Percentiles rank a stretch among this genome's conserved stretches.
Evolutionary conservation across 1,140 invertebrate species (phyloP).

Genomic region (Mycetomoellerius zeteki): DNA sequence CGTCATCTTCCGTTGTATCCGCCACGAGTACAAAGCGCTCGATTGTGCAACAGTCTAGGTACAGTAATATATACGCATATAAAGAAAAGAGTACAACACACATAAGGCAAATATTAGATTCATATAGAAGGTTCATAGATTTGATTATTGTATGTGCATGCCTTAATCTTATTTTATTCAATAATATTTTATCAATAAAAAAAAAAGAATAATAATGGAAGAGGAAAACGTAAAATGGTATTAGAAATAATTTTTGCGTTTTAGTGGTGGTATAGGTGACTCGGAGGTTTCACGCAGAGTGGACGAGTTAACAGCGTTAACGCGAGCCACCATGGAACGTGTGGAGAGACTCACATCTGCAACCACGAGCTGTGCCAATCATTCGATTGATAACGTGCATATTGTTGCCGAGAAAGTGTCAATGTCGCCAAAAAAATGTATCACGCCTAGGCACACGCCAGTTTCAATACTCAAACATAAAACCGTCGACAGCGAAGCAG

Average conservation of each 20-base stretch:
- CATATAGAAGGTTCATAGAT: background rate
- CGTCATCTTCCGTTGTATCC: conserved; percentile 55
- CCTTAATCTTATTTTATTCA: background rate
- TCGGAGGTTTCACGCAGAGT: conserved; percentile 88
- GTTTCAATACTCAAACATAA: conserved; percentile 94
- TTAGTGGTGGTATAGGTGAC: conserved; percentile 63
- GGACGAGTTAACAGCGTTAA: conserved; percentile 89
- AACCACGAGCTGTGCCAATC: conserved; percentile 55
- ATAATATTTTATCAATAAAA: background rate
- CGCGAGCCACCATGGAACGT: conserved; percentile 90
- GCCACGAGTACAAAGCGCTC: conserved; percentile 50
- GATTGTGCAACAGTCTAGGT: conserved; percentile 66
- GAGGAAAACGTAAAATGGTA: background rate
- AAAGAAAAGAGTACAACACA: background rate
- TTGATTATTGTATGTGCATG: background rate
- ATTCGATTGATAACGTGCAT: conserved; percentile 51
- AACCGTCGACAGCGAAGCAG: conserved; percentile 88
- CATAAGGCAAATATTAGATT: background rate
- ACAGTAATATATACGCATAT: background rate
- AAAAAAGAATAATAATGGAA: conserved; percentile 13
- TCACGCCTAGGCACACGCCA: conserved; percentile 84
- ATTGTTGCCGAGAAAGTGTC: conserved; percentile 68
- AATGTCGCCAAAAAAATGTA: conserved; percentile 78
- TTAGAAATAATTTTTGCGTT: conserved; percentile 48
- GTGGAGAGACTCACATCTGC: conserved; percentile 89